Evolutionary conservation across 2,888 invertebrate species (phyloP).

Genomic region (Poecilobothrus nobilitatus): DNA sequence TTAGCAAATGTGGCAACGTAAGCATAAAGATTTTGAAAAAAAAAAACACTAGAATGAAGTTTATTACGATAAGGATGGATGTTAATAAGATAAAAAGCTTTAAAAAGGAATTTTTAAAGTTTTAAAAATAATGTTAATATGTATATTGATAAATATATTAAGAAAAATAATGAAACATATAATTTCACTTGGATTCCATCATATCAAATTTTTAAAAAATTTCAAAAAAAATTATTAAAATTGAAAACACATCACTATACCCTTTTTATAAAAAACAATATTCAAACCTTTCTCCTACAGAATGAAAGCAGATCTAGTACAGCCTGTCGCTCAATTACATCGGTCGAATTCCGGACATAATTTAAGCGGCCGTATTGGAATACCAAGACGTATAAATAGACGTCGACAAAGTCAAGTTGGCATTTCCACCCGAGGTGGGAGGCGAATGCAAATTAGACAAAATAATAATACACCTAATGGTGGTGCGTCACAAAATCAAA

Average conservation of each 20-base stretch:
- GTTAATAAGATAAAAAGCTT: constrained; percentile 15
- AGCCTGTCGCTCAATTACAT: constrained; percentile 27
- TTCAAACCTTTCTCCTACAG: constrained; percentile 29
- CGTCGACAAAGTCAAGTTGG: constrained; percentile 29
- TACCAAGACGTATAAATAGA: constrained; percentile 21
- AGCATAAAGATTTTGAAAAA: constrained; percentile 25
- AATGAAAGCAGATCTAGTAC: constrained; percentile 42
- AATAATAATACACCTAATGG: constrained; percentile 16
- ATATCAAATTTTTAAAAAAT: constrained; percentile 23
- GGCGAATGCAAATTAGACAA: constrained; percentile 26
- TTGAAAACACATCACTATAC: constrained; percentile 27
- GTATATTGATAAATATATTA: constrained; percentile 10
- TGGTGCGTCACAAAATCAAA: not conserved
- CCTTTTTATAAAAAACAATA: constrained; percentile 25
- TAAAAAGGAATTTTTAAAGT: constrained; percentile 20
- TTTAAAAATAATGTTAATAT: too few relatives aligned
- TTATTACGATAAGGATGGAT: not conserved
- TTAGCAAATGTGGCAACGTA: constrained; percentile 42
- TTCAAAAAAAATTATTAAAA: constrained; percentile 21
- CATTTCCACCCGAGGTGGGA: constrained; percentile 31
- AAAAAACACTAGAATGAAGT: constrained; percentile 17
- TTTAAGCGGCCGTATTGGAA: constrained; percentile 33
- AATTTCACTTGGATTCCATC: constrained; percentile 21
- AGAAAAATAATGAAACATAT: not conserved
- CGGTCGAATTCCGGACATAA: constrained; percentile 33